Evolutionary conservation across 92 coral and sea anemone species (phyloP), one percentile per base, ranked within the genome.

Genomic region (Heteractis magnifica): DNA sequence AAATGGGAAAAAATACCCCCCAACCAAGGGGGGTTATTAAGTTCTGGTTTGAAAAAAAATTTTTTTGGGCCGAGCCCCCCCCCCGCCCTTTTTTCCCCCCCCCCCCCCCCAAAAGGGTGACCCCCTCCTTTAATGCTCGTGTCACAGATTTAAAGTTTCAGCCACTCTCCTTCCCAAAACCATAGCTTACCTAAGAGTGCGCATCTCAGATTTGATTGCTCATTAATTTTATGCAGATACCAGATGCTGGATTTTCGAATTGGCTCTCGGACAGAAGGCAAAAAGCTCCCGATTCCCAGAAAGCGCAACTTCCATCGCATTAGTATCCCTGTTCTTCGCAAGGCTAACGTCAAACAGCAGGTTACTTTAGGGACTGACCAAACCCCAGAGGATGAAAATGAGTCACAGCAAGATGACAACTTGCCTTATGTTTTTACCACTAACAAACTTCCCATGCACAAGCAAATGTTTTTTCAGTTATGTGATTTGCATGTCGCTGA

Each of bases 401-500:
- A 72, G 49, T 14, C 26, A 10, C 79, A 65, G 62, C 84, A 71
- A 7, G 94, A 82, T 51, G 92, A 83, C 49, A 93, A 90, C 77
- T 60, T 94, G 56, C 98, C 98, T 4, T 97, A 97, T 48, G 99
- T 94, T 15, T 97, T 94, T 72, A 87, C 93, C 20, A 90, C 99
- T 10, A 90, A 89, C 83, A 89, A 90, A 86, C 87, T 92, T 75
- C 99, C 99, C 0, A 65, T 73, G 52, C 87, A 93, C 48, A 88
- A 92, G 84, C 93, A 94, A 56, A 78, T 97, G 74, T 90, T 97
- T 78, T 97, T 94, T 86, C 99, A 97, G 81, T 56, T 94, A 49
- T 97, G 99, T 76, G 99, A 97, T 81, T 74, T 97, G 11, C 99
- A 92, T 62, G 91, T 93, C 59, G 87, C 97, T 0, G 98, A 97